phyloP scores from a whole-genome alignment of 2,888 invertebrate species.

The Phymatocera aterrima region DNA sequence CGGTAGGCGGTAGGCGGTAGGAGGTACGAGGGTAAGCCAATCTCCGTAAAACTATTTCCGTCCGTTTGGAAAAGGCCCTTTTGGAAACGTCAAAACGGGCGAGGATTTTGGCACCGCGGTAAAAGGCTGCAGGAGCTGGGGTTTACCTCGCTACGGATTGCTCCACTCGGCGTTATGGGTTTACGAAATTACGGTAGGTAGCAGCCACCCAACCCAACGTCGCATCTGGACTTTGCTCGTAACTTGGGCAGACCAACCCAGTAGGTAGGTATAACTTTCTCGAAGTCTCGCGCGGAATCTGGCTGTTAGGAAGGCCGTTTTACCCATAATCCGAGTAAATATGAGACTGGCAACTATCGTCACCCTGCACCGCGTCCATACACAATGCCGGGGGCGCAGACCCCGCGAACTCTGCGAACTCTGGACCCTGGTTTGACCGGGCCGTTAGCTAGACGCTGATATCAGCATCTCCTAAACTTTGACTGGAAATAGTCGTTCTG shows the following conservation, averaged over 20 bases:
- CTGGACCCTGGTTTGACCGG: conserved; percentile 12
- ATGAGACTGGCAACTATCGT: conserved; percentile 30
- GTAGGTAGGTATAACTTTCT: conserved; percentile 12
- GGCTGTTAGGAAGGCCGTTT: conserved; percentile 32
- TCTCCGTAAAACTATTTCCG: conserved; percentile 23
- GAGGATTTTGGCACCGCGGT: conserved; percentile 13
- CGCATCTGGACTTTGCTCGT: conserved; percentile 20
- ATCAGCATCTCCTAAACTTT: conserved; percentile 17
- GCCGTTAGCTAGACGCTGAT: conserved; percentile 5
- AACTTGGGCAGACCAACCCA: neutral
- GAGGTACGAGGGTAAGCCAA: neutral
- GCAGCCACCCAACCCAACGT: neutral
- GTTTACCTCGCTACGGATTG: conserved; percentile 1
- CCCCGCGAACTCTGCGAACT: neutral
- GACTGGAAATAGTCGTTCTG: neutral
- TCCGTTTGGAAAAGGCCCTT: neutral
- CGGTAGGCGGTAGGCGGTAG: too few relatives aligned
- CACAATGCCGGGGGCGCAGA: neutral
- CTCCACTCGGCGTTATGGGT: conserved; percentile 17
- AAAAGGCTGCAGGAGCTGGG: neutral
- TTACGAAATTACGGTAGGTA: conserved; percentile 12
- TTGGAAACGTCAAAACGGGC: conserved; percentile 18
- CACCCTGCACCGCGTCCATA: conserved; percentile 14
- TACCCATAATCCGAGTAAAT: conserved; percentile 35
- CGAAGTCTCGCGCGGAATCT: conserved; percentile 25